These are phyloP conservation scores for Ardeotis arabs DNA, from an alignment of 2,113 vertebrate species.

Conservation along the genomic window DNA sequence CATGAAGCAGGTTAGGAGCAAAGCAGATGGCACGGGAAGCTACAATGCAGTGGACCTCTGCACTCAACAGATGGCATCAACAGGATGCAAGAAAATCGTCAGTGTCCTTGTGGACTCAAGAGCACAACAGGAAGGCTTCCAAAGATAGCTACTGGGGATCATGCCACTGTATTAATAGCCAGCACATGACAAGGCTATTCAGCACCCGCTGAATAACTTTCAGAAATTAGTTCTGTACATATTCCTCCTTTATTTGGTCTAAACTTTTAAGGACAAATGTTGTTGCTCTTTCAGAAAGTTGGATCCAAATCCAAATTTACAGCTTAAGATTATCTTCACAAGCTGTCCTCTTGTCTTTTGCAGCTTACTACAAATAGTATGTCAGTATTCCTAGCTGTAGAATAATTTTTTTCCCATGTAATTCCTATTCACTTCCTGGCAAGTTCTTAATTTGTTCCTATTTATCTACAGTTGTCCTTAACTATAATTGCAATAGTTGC, in stretches of 20 bases:
- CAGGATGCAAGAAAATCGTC: not conserved
- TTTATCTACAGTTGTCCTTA: not conserved
- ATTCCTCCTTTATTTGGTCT: not conserved
- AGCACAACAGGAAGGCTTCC: not conserved
- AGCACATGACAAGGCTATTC: not conserved
- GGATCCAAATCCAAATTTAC: not conserved
- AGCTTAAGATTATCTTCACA: not conserved
- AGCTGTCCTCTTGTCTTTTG: not conserved
- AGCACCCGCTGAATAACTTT: not conserved
- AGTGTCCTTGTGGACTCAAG: not conserved
- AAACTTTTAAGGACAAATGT: not conserved
- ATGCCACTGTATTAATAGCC: not conserved
- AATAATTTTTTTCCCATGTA: not conserved
- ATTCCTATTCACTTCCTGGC: not conserved
- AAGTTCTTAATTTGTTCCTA: not conserved
- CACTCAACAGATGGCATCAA: slow-evolving; percentile 46
- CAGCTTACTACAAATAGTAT: not conserved
- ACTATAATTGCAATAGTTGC: not conserved
- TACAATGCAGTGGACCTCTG: not conserved
- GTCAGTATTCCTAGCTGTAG: not conserved
- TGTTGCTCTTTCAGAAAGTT: not conserved
- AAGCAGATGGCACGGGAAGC: not conserved
- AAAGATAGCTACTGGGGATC: not conserved
- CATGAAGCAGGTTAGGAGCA: not conserved
- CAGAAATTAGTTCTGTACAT: not conserved